Percentiles rank a stretch among this genome's conserved stretches.
Conservation (phyloP, 1,140 invertebrate species). For the Marisa cornuarietis region DNA sequence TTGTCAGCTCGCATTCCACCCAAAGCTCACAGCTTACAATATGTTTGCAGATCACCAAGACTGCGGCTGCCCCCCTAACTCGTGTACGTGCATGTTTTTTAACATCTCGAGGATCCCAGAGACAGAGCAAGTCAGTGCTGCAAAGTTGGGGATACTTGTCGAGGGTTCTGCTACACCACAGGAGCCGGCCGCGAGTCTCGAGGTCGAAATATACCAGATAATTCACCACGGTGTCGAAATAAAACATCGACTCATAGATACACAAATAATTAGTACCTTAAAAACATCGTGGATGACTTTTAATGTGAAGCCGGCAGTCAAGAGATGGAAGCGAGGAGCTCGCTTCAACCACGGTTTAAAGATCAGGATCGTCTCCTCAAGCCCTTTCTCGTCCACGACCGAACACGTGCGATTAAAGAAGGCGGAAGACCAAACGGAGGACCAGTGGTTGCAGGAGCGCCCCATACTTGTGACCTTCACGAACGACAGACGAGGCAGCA, state of each 20-base stretch:
- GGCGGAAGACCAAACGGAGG: slow-evolving; percentile 58
- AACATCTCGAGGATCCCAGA: slow-evolving; percentile 79
- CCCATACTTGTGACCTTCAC: slow-evolving; percentile 84
- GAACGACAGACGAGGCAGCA: slow-evolving; percentile 75
- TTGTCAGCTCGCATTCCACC: too few relatives aligned
- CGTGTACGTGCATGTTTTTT: slow-evolving; percentile 70
- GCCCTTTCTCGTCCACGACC: slow-evolving; percentile 46
- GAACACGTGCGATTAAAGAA: slow-evolving; percentile 77
- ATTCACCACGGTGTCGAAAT: slow-evolving; percentile 72
- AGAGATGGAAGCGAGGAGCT: slow-evolving; percentile 82
- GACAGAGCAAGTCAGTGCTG: slow-evolving; percentile 81
- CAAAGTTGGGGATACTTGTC: slow-evolving; percentile 81
- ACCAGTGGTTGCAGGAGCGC: slow-evolving; percentile 61
- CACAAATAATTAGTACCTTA: slow-evolving; percentile 45
- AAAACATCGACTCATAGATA: slow-evolving; percentile 82
- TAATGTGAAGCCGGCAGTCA: slow-evolving; percentile 86
- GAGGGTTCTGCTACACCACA: slow-evolving; percentile 55
- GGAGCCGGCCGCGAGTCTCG: slow-evolving; percentile 26
- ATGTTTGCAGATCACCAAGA: slow-evolving; percentile 26
- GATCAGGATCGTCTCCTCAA: slow-evolving; percentile 73
- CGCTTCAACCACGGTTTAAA: slow-evolving; percentile 84
- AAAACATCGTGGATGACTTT: slow-evolving; percentile 73
- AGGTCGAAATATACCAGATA: slow-evolving; percentile 86
- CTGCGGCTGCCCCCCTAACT: slow-evolving; percentile 38
- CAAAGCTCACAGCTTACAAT: not conserved